phyloP scores from a whole-genome alignment of 2,797 vertebrate species.

The Neostethus bicornis region DNA sequence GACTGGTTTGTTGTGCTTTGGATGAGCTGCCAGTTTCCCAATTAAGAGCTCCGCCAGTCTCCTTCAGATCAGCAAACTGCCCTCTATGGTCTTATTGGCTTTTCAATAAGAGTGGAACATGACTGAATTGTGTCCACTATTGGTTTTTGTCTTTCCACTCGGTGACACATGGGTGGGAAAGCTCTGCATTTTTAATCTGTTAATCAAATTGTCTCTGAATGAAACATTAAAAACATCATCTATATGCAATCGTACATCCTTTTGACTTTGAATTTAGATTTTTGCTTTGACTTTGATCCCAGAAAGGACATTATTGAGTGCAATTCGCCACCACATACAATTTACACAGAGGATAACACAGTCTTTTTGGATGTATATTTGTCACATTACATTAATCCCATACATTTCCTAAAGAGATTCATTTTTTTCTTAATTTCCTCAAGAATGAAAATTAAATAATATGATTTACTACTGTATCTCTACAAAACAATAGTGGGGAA shows the following conservation, averaged over 20 bases:
- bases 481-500: conserved; percentile 19
- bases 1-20: conserved; percentile 58
- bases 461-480: conserved; percentile 4
- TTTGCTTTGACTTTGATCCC: background rate
- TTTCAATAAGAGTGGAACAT: conserved; percentile 42
- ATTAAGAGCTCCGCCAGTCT: conserved; percentile 61
- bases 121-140: conserved; percentile 37
- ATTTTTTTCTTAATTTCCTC: background rate
- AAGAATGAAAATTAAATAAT: background rate
- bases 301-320: background rate
- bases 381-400: too few species aligned
- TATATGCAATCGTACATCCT: background rate
- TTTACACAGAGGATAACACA: too few species aligned
- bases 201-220: conserved; percentile 11
- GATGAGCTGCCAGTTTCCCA: conserved; percentile 62
- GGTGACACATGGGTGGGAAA: conserved; percentile 12
- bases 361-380: too few species aligned
- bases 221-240: background rate
- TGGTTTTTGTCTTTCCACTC: conserved; percentile 1
- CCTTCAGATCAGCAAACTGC: conserved; percentile 39
- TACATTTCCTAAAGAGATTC: too few species aligned
- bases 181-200: conserved; percentile 25
- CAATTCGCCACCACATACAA: background rate
- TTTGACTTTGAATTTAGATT: background rate
- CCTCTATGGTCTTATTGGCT: conserved; percentile 35